These are phyloP conservation scores for Diabrotica undecimpunctata DNA, from an alignment of 1,140 invertebrate genomes.

Conservation along the genomic window DNA sequence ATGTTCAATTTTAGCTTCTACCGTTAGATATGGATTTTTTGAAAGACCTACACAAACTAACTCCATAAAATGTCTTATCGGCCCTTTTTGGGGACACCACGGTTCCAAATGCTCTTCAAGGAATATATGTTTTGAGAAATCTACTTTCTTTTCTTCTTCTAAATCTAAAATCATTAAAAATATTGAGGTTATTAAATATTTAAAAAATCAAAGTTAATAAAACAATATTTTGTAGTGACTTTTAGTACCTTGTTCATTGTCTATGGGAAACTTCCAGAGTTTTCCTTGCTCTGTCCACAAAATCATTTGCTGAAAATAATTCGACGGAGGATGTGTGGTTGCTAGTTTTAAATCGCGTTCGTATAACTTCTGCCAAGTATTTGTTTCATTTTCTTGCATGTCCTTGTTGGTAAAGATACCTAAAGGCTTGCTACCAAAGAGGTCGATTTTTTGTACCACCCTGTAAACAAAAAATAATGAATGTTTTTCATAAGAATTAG, in stretches of 20 bases:
- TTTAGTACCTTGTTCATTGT: constrained; percentile 92
- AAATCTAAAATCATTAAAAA: constrained; percentile 57
- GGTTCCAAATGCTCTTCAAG: constrained; percentile 78
- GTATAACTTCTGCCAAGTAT: constrained; percentile 65
- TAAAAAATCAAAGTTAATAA: constrained; percentile 18
- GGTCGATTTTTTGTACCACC: constrained; percentile 46
- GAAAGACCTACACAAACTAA: constrained; percentile 89
- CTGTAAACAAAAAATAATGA: constrained; percentile 22
- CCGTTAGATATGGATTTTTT: constrained; percentile 89
- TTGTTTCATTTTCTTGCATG: constrained; percentile 50
- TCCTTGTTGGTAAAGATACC: constrained; percentile 56
- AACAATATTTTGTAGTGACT: background rate
- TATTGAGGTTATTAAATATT: constrained; percentile 4
- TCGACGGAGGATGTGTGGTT: constrained; percentile 69
- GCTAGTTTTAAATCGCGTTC: constrained; percentile 62
- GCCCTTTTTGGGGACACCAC: constrained; percentile 87
- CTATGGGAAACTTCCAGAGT: constrained; percentile 94
- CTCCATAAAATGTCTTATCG: constrained; percentile 95
- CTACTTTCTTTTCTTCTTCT: constrained; percentile 72
- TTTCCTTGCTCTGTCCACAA: constrained; percentile 92
- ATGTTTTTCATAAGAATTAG: background rate
- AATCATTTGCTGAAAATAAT: constrained; percentile 92
- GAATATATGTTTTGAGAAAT: constrained; percentile 92
- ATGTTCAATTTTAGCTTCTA: constrained; percentile 83
- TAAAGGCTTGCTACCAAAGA: constrained; percentile 57